A percentile compares a stretch with the other conserved stretches of the same genome.
phyloP scores from a whole-genome alignment of 2,797 vertebrate species.

The Sebastes matsubarae region DNA sequence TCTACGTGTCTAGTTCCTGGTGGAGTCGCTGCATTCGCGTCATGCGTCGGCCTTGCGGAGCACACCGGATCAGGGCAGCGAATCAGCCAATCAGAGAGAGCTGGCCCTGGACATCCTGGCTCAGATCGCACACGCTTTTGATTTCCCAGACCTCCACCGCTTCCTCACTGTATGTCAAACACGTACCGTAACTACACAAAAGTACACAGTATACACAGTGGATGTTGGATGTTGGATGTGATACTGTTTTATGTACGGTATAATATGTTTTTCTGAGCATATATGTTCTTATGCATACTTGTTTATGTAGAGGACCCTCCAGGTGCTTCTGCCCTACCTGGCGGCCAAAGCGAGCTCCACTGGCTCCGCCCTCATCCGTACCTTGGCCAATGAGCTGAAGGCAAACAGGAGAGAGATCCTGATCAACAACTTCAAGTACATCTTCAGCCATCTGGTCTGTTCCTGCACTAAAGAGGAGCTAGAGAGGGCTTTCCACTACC shows the following conservation, averaged over 20 bases:
- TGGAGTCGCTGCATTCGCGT: constrained; percentile 94
- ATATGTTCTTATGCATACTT: not conserved
- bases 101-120: constrained; percentile 92
- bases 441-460: constrained; percentile 98
- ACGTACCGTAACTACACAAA: not conserved
- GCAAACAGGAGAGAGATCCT: constrained; percentile 96
- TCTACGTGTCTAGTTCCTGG: constrained; percentile 87
- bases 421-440: constrained; percentile 99
- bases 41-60: constrained; percentile 85
- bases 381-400: constrained; percentile 94
- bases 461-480: constrained; percentile 97
- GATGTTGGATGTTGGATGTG: not conserved
- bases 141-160: constrained; percentile 96
- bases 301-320: constrained; percentile 87
- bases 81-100: constrained; percentile 91
- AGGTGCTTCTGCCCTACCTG: constrained; percentile 95
- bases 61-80: constrained; percentile 85
- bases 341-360: constrained; percentile 95
- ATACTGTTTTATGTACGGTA: not conserved
- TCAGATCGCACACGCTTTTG: constrained; percentile 96
- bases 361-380: constrained; percentile 92
- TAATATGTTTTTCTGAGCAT: not conserved
- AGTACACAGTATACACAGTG: not conserved
- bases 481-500: constrained; percentile 93
- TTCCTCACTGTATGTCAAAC: constrained; percentile 88